Percentiles rank a stretch among this genome's conserved stretches.
Evolutionary conservation across 2,888 invertebrate species (phyloP).

Genomic region (Liodrosophila aerea): DNA sequence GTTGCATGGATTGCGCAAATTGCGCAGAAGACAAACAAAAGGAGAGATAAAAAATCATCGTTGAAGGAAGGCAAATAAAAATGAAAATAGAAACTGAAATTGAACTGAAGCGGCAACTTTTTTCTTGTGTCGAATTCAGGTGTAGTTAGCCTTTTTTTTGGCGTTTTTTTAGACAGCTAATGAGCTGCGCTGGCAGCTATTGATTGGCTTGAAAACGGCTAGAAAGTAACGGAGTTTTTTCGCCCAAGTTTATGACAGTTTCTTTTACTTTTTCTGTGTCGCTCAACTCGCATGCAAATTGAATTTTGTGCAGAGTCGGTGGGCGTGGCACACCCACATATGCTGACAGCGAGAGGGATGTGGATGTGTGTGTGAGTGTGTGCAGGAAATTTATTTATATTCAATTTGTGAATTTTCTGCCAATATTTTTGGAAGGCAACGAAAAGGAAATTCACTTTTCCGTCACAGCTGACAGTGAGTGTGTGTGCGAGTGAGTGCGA

Average conservation of each 20-base stretch:
- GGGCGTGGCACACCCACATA: constrained; percentile 45
- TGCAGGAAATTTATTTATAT: constrained; percentile 78
- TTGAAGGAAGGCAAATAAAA: constrained; percentile 10
- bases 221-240: not conserved
- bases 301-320: constrained; percentile 53
- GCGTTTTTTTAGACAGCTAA: not conserved
- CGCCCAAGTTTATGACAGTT: not conserved
- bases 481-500: constrained; percentile 23
- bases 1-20: constrained; percentile 23
- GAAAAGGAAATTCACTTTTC: not conserved
- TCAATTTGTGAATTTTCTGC: constrained; percentile 70
- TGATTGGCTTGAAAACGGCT: not conserved
- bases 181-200: not conserved
- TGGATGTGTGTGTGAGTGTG: constrained; percentile 14
- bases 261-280: not conserved
- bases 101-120: not conserved
- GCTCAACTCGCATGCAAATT: constrained; percentile 46
- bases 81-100: not conserved
- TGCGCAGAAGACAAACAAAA: constrained; percentile 21
- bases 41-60: constrained; percentile 27
- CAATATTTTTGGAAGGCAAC: constrained; percentile 22
- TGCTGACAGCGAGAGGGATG: constrained; percentile 10
- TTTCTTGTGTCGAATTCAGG: not conserved
- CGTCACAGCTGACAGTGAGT: constrained; percentile 19
- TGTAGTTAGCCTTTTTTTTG: too few species aligned